Evolutionary conservation across 2,113 vertebrate genomes (phyloP), one percentile per base, ranked within the genome.

Genomic region (Prunella fulvescens): DNA sequence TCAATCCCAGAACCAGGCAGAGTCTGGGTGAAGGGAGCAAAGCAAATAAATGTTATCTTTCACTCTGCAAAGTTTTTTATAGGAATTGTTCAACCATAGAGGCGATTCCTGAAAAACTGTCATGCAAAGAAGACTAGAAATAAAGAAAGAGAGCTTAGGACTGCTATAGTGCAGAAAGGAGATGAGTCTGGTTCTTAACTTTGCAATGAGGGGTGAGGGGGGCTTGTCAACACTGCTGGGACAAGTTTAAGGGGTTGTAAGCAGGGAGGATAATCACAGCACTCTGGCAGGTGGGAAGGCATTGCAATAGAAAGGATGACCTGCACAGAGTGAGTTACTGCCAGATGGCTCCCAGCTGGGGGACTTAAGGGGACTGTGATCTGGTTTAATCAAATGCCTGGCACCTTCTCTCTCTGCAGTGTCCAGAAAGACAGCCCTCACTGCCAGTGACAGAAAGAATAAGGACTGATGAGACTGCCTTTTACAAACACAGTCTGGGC

Each of bases 321-420:
- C 93, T 48, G 90, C 73, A 87, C 53, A 29, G 81, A 91, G 29
- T 31, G 33, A 88, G 44, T 81, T 93, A 72, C 82, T 96, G 90
- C 71, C 88, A 86, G 92, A 90, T 86, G 85, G 85, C 82, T 94
- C 88, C 79, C 85, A 87, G 93, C 88, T 88, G 87, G 84, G 84
- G 78, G 29, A 85, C 92, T 94, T 67, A 48, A 61, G 90, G 84
- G 87, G 78, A 10, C 85, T 92, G 74, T 95, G 90, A 94, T 93
- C 82, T 90, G 92, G 61, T 64, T 81, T 94, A 82, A 93, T 96
- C 88, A 92, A 91, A 90, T 70, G 76, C 94, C 64, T 94, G 86
- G 92, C 91, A 95, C 82, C 95, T 90, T 81, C 58, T 90, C 83
- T 86, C 72, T 66, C 86, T 37, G 51, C 86, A 77, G 69, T n/a